Conservation (phyloP, 92 coral and sea anemone species). For the Porites cylindrica region DNA sequence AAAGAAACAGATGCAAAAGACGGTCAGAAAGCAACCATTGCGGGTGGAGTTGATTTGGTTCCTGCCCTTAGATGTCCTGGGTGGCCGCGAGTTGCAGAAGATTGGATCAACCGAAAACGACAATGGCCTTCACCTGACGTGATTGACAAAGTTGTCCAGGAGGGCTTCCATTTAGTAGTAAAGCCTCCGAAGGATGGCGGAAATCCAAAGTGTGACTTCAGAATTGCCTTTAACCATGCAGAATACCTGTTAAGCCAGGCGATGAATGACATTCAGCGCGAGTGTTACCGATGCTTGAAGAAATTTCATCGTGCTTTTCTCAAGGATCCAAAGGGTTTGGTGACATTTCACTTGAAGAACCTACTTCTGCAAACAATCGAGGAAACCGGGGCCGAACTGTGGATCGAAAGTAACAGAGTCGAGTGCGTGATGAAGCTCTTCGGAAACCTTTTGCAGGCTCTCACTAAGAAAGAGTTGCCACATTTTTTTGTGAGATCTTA, state of each 20-base stretch:
- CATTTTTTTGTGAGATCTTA: conserved; percentile 70
- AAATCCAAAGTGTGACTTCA: conserved; percentile 63
- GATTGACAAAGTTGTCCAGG: conserved; percentile 48
- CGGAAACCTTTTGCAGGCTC: conserved; percentile 59
- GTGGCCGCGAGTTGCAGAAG: conserved; percentile 76
- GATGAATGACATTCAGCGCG: conserved; percentile 68
- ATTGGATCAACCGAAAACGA: conserved; percentile 79
- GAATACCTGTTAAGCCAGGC: conserved; percentile 73
- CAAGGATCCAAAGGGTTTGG: conserved; percentile 54
- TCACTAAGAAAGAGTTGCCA: conserved; percentile 55
- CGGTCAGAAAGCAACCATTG: neutral
- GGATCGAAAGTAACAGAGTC: conserved; percentile 68
- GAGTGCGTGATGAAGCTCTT: conserved; percentile 73
- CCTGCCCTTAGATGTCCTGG: conserved; percentile 76
- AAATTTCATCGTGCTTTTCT: conserved; percentile 50
- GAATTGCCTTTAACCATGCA: conserved; percentile 84
- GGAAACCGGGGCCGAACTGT: conserved; percentile 53
- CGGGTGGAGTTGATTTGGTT: conserved; percentile 60
- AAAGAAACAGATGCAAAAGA: neutral
- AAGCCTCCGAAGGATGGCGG: conserved; percentile 58
- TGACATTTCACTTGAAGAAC: conserved; percentile 76
- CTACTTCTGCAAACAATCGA: conserved; percentile 66
- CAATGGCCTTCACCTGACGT: conserved; percentile 74
- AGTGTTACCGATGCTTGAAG: conserved; percentile 84
- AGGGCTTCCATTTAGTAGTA: conserved; percentile 76